Evolutionary conservation across 2,888 invertebrate genomes (phyloP), one percentile per base, ranked within the genome.

Genomic region (Agrilus biguttatus): DNA sequence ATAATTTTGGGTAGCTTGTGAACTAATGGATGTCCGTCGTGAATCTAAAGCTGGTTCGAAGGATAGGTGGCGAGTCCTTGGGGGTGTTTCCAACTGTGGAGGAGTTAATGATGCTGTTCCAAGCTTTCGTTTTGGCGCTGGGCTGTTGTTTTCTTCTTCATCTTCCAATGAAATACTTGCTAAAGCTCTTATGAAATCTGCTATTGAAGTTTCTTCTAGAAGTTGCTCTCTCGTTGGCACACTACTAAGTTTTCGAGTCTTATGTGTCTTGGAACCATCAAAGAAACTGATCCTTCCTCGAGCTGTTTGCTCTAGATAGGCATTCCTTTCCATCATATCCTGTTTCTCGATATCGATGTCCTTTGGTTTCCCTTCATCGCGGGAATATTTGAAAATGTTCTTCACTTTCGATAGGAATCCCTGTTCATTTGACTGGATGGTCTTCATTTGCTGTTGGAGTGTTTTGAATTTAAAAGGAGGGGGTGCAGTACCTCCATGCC

Each of bases 181-280:
- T 39, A 89, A 65, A 0, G 85, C 86, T 43, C 86, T 71, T 21
- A 89, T 72, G 42, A 89, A 73, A 64, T 89, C 87, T 1, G 86
- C 88, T 12, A 89, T 72, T 17, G 86, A 84, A 0, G 88, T 88
- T 54, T 85, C 80, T 62, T 88, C 88, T 43, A 88, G 66, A 10
- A 86, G 74, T 54, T 74, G 73, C 6, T 75, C 71, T 53, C 75
- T 73, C 12, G 7, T 28, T 28, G 28, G 28, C 2, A 10, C 28
- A 28, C 2, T 10, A 10, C 10, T 28, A 2, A 4, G 28, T 10
- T 28, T 28, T 10, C 2, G 28, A 10, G 8, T 28, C 10, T 10
- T 28, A 3, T 28, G 5, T 2, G 28, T 10, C 28, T 28, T 61
- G 43, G 33, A 28, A 10, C 28, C 28, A 28, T 28, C 28, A 10